These are phyloP conservation scores for Erannis defoliaria DNA, from an alignment of 2,888 invertebrate species.

Conservation along the genomic window DNA sequence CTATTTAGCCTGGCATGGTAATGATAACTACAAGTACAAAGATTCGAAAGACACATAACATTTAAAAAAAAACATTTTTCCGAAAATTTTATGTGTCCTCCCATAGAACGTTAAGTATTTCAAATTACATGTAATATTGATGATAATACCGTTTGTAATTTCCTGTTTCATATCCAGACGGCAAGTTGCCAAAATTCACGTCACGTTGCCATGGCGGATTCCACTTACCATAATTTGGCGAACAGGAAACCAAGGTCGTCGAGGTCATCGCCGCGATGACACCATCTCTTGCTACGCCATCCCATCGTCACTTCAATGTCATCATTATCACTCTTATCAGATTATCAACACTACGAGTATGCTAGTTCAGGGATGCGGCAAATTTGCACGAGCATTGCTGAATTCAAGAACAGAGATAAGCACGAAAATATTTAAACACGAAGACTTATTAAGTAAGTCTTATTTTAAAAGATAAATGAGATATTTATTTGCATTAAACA, in stretches of 20 bases:
- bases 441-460: too few relatives aligned
- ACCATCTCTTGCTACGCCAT: conserved; percentile 59
- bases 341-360: conserved; percentile 32
- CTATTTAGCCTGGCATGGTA: neutral
- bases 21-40: too few relatives aligned
- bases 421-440: neutral
- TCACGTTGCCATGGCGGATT: conserved; percentile 50
- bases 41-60: too few relatives aligned
- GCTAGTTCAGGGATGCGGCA: conserved; percentile 11
- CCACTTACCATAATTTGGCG: conserved; percentile 60
- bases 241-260: conserved; percentile 62
- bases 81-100: neutral
- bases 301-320: conserved; percentile 51
- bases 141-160: conserved; percentile 31
- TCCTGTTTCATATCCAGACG: conserved; percentile 29
- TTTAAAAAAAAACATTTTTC: too few relatives aligned
- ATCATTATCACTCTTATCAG: conserved; percentile 40
- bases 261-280: conserved; percentile 60
- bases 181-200: conserved; percentile 31
- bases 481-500: too few relatives aligned
- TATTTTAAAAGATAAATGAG: too few relatives aligned
- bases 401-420: conserved; percentile 22
- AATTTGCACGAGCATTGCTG: conserved; percentile 18
- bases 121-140: conserved; percentile 13
- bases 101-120: conserved; percentile 8